These are phyloP conservation scores for Rhagologus leucostigma DNA, from an alignment of 2,113 vertebrate genomes.

Conservation along the genomic window DNA sequence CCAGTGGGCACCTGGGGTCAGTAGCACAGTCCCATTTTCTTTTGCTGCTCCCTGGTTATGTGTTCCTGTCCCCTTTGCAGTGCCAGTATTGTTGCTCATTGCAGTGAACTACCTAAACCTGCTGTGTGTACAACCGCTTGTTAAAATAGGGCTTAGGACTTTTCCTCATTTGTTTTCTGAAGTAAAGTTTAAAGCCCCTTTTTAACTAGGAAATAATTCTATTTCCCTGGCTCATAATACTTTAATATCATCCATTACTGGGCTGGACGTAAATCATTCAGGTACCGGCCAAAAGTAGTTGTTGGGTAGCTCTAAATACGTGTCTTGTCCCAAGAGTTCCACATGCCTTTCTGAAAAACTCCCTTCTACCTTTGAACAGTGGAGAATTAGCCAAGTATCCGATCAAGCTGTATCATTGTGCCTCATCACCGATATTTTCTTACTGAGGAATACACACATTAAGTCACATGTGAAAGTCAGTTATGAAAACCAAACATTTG, in stretches of 20 bases:
- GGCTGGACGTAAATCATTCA: background rate
- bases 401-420: background rate
- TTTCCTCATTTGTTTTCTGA: background rate
- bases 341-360: background rate
- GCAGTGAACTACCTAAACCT: background rate
- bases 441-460: background rate
- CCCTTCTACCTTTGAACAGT: background rate
- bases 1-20: background rate
- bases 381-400: background rate
- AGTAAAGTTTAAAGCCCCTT: background rate
- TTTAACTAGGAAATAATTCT: background rate
- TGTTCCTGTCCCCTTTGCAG: background rate
- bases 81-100: background rate
- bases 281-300: background rate
- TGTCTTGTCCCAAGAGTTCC: background rate
- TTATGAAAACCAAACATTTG: background rate
- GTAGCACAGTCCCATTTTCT: background rate
- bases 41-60: background rate
- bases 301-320: background rate
- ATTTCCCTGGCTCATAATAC: background rate
- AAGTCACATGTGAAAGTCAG: background rate
- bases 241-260: background rate
- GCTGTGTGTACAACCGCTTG: background rate
- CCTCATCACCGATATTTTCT: background rate
- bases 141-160: background rate